Evolutionary conservation across 2,888 invertebrate species (phyloP), one percentile per base, ranked within the genome.

Genomic region (Gryllus longicercus): DNA sequence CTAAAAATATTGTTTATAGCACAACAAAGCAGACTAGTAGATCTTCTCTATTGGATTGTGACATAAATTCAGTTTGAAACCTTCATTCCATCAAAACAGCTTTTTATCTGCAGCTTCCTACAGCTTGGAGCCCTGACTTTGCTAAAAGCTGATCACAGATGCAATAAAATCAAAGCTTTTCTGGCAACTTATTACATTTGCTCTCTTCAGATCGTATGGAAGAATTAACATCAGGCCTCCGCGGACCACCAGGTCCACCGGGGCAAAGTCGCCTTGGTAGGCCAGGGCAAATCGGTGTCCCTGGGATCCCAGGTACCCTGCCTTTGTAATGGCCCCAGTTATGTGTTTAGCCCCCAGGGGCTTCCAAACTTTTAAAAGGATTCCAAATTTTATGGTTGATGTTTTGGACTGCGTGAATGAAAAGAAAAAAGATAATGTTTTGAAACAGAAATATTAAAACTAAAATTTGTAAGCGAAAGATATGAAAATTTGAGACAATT

Each of bases 201-300:
- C 76, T 80, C 75, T 81, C 77, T 80, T 78, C 87, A 91, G 91
- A 91, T 85, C 89, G 89, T 85, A 86, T 89, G 87, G 90, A 90
- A 85, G 90, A 91, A 86, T 87, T 91, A 86, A 88, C 88, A 75
- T 86, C 88, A 83, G 90, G 90, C 84, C 88, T 91, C 75, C 89
- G 90, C 84, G 95, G 95, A 21, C 93, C 92, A 82, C 92, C 93
- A 74, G 95, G 95, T 1, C 89, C 91, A 82, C 89, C 90, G 83
- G 91, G 91, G 82, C 84, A 87, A 84, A 88, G 88, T 81, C 87
- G 87, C 84, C 87, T 87, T 83, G 91, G 91, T 83, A 86, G 86
- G 84, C 87, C 88, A 82, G 91, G 91, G 85, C 87, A 86, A 84
- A 86, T 87, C 85, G 91, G 91, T 85, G 87, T 86, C 83, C 88